Evolutionary conservation across 2,888 invertebrate species (phyloP).

Genomic region (Drosophila neotestacea): DNA sequence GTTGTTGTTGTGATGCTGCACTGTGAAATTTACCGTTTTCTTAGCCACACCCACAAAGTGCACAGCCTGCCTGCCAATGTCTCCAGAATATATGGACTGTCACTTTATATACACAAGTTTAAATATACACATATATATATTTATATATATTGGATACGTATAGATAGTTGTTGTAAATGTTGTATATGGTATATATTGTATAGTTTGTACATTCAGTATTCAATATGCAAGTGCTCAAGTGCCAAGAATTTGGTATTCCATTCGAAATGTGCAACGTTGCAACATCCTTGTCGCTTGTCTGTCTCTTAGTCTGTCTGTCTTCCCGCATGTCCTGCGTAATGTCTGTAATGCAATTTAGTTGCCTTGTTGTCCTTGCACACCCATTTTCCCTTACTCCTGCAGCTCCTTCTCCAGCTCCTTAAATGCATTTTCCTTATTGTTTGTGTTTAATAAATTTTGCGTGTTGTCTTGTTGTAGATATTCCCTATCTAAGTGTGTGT

Average conservation of each 20-base stretch:
- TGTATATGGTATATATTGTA: slow-evolving; percentile 23
- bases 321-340: slow-evolving; percentile 56
- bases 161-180: background rate
- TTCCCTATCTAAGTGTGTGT: slow-evolving; percentile 24
- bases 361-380: slow-evolving; percentile 72
- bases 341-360: slow-evolving; percentile 80
- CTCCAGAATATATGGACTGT: slow-evolving; percentile 59
- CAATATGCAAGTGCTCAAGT: slow-evolving; percentile 64
- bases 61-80: background rate
- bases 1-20: slow-evolving; percentile 52
- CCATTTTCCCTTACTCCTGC: slow-evolving; percentile 31
- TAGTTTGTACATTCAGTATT: slow-evolving; percentile 49
- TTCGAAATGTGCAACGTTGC: slow-evolving; percentile 78
- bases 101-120: slow-evolving; percentile 28
- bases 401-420: slow-evolving; percentile 56
- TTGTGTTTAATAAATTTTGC: slow-evolving; percentile 82
- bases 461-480: slow-evolving; percentile 67
- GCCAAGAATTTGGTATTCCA: slow-evolving; percentile 60
- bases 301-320: slow-evolving; percentile 20
- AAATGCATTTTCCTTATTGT: slow-evolving; percentile 81
- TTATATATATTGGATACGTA: slow-evolving; percentile 16
- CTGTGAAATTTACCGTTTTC: slow-evolving; percentile 79
- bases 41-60: slow-evolving; percentile 44
- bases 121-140: slow-evolving; percentile 13
- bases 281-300: slow-evolving; percentile 62